Base-by-base conservation (phyloP, 2,797 vertebrate genomes). In the Gobionotothen gibberifrons region DNA sequence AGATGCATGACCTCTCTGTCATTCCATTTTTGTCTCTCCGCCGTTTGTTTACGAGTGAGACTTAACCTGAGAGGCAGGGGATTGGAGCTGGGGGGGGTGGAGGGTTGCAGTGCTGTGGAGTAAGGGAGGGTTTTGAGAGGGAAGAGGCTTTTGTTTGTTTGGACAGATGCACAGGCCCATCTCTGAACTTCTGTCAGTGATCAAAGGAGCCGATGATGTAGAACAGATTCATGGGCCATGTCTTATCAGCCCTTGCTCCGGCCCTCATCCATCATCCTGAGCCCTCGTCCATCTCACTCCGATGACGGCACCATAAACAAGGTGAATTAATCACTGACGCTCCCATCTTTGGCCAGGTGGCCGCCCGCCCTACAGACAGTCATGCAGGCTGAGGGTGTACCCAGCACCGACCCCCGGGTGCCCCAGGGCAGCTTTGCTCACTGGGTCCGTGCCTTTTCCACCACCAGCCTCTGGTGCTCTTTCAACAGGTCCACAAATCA, bases 151-250 rank as follows among this genome's bases (percentile, higher is more conserved):
- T 96, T 96, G 94, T 97, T 96, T 97, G 95, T 96, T 96, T 95
- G 92, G 95, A 96, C 96, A 96, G 96, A 97, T 95, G 96, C 94
- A 93, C 92, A 88, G 92, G 94, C 93, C 94, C 95, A 95, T 97
- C 95, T 95, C 94, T 95, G 96, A 96, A 96, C 95, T 96, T 95
- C 94, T 96, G 96, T 97, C 96, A 95, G 94, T 92, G 95, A 98
- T 97, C 97, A 96, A 96, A 97, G 96, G 93, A 94, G 93, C 95
- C 90, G 95, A 93, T 97, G 97, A 96, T 96, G 96, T 96, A 96
- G 96, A 97, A 97, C 96, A 97, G 96, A 97, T 98, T 97, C 96
- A 97, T 94, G 92, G 96, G 94, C 96, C 95, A 94, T 96, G 96
- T 97, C 96, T 97, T 96, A 96, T 97, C 96, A 96, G 95, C 95